Evolutionary conservation across 1,140 invertebrate genomes (phyloP).

Genomic region (Formica exsecta): DNA sequence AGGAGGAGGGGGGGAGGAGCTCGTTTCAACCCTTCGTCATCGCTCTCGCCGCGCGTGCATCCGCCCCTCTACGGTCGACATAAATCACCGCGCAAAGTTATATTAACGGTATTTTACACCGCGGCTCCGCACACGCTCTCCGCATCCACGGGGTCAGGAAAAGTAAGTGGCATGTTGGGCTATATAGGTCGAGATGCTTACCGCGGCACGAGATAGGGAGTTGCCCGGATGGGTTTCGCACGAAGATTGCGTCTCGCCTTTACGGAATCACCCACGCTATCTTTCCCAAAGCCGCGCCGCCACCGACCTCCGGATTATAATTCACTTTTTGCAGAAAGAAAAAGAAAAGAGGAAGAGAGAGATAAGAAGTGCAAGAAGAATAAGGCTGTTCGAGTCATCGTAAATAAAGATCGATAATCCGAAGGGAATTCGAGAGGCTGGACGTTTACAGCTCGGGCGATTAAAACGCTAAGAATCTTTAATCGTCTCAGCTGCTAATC

Average conservation of each 20-base stretch:
- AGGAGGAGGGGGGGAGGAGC: not conserved
- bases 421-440: constrained; percentile 1
- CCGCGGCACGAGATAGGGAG: constrained; percentile 45
- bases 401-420: constrained; percentile 51
- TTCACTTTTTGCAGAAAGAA: constrained; percentile 37
- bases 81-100: constrained; percentile 78
- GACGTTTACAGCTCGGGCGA: constrained; percentile 7
- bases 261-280: constrained; percentile 44
- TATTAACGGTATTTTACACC: constrained; percentile 78
- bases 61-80: constrained; percentile 46
- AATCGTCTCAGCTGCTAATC: constrained; percentile 36
- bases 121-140: constrained; percentile 30
- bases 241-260: constrained; percentile 59
- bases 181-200: constrained; percentile 53
- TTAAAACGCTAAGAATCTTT: constrained; percentile 41
- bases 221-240: constrained; percentile 43
- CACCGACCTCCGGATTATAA: constrained; percentile 28
- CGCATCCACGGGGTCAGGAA: constrained; percentile 1
- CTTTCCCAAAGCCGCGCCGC: constrained; percentile 34
- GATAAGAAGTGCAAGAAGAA: not conserved
- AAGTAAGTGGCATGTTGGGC: constrained; percentile 51
- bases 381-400: not conserved
- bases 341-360: not conserved
- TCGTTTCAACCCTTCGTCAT: constrained; percentile 60
- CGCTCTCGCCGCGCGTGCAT: constrained; percentile 4